Evolutionary conservation across 2,797 vertebrate genomes (phyloP).

Genomic region (Argya squamiceps): DNA sequence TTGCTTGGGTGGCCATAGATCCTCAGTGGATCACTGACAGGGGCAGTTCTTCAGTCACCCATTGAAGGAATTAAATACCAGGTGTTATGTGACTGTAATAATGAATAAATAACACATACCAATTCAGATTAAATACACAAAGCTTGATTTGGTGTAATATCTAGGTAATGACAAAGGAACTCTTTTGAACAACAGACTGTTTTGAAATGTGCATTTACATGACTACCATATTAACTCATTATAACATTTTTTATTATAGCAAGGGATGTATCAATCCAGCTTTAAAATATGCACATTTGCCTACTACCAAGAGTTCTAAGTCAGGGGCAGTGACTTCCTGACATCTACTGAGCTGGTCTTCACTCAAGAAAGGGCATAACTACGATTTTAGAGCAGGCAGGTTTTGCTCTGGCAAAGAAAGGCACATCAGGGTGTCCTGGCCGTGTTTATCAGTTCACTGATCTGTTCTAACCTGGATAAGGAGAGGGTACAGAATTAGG

Average conservation of each 20-base stretch:
- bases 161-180: neutral
- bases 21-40: neutral
- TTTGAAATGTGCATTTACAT: neutral
- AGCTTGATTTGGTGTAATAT: neutral
- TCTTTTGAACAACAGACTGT: neutral
- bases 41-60: neutral
- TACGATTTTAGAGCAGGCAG: neutral
- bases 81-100: neutral
- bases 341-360: neutral
- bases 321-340: neutral
- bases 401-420: neutral
- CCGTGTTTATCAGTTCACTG: neutral
- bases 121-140: neutral
- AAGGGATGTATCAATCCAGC: neutral
- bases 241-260: neutral
- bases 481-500: neutral
- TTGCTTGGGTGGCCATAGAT: neutral
- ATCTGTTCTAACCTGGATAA: neutral
- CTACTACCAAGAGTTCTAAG: neutral
- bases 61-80: neutral
- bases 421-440: neutral
- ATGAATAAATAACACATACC: neutral
- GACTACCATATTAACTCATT: neutral
- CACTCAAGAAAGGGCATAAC: neutral
- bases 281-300: neutral